Evolutionary conservation across 1,140 invertebrate species (phyloP).

Genomic region (Dreissena rostriformis): DNA sequence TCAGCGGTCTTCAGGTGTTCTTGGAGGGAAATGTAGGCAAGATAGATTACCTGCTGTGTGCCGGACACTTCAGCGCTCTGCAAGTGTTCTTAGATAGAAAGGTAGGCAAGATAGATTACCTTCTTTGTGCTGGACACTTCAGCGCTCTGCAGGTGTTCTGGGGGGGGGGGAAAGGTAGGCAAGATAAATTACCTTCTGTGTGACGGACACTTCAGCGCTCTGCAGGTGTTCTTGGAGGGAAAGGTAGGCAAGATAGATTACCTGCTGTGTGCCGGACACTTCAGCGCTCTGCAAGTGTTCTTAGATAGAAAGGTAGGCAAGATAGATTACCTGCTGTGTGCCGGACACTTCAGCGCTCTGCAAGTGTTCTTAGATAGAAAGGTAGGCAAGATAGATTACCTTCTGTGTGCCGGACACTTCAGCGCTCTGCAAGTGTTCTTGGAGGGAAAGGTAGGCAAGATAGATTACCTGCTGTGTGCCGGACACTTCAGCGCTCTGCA

Average conservation of each 20-base stretch:
- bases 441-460: conserved; percentile 54
- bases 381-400: conserved; percentile 59
- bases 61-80: too few relatives aligned
- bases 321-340: conserved; percentile 75
- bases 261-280: neutral
- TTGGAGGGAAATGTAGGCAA: conserved; percentile 75
- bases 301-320: conserved; percentile 74
- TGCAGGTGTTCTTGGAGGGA: conserved; percentile 73
- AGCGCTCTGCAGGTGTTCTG: too few relatives aligned
- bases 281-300: conserved; percentile 73
- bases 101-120: too few relatives aligned
- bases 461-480: conserved; percentile 76
- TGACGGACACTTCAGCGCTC: conserved; percentile 75
- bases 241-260: conserved; percentile 65
- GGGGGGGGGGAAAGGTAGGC: too few relatives aligned
- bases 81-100: too few relatives aligned
- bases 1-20: conserved; percentile 73
- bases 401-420: conserved; percentile 20
- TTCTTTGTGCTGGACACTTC: too few relatives aligned
- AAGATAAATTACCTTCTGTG: conserved; percentile 73
- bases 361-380: conserved; percentile 73
- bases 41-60: too few relatives aligned
- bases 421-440: conserved; percentile 68
- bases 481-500: conserved; percentile 76
- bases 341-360: conserved; percentile 75